phyloP scores from a whole-genome alignment of 2,888 invertebrate genomes.

The Athrips mouffetella region DNA sequence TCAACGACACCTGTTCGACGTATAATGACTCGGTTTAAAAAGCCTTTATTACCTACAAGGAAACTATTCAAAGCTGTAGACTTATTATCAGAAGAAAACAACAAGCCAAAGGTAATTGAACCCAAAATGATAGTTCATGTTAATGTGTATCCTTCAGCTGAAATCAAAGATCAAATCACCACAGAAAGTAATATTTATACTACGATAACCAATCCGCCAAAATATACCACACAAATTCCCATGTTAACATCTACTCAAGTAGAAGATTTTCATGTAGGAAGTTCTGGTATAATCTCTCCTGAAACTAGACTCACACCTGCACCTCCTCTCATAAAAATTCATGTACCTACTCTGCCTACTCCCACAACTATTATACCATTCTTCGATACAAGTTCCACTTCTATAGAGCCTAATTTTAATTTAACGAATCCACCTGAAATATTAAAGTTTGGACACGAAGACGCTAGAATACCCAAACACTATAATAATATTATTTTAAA shows the following conservation, averaged over 20 bases:
- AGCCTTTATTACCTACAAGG: constrained; percentile 28
- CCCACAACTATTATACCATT: constrained; percentile 37
- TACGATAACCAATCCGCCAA: constrained; percentile 20
- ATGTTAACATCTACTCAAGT: constrained; percentile 49
- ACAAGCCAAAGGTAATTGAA: constrained; percentile 19
- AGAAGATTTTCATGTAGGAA: constrained; percentile 63
- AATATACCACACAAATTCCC: constrained; percentile 37
- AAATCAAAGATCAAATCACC: constrained; percentile 27
- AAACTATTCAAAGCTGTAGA: constrained; percentile 5
- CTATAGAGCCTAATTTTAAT: constrained; percentile 35
- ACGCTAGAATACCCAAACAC: constrained; percentile 60
- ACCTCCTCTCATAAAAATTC: constrained; percentile 24
- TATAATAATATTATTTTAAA: constrained; percentile 33
- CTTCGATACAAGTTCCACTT: constrained; percentile 36
- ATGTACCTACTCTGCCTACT: constrained; percentile 28
- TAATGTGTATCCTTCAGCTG: constrained; percentile 76
- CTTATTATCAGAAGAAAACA: constrained; percentile 15
- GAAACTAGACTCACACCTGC: constrained; percentile 29
- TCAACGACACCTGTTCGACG: constrained; percentile 37
- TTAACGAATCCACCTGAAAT: constrained; percentile 49
- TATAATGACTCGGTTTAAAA: constrained; percentile 40
- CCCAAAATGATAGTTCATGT: constrained; percentile 80
- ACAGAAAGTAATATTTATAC: constrained; percentile 27
- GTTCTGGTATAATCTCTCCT: constrained; percentile 61
- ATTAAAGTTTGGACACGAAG: constrained; percentile 59